Evolutionary conservation across 2,113 vertebrate genomes (phyloP), one percentile per base, ranked within the genome.

Genomic region (Aphyosemion australe): DNA sequence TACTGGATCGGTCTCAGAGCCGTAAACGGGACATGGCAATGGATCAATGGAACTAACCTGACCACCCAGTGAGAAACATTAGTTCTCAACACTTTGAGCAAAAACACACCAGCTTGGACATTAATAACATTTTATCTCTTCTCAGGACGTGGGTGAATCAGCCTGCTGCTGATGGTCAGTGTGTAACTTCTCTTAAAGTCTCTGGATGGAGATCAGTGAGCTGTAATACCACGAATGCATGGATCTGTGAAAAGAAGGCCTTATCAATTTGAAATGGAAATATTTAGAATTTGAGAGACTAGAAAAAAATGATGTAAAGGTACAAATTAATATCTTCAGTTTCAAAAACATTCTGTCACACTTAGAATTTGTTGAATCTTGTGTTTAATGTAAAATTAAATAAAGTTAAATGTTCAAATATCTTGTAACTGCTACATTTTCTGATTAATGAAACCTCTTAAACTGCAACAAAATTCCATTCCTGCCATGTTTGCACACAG

Each of bases 1-100:
- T 69, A 39, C 74, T 84, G 82, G 82, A 61, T 84, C 8, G 82
- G 78, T 0, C 74, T 84, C 34, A 78, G 18, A 59, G 74, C 1
- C 50, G 31, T 34, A 51, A 42, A 11, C 8, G 47, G 61, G 16
- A 59, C 0, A 47, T 79, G 78, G 78, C 73, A 74, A 66, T 76
- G 76, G 73, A 2, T 58, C 6, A 0, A 77, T 77, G 80, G 70
- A 65, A 55, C 19, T 48, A 0, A 60, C 21, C 42, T 75, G 0
- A 39, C 42, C 48, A 0, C 55, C 1, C 6, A 0, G 78, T 84
- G 54, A 77, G 46, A 70, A 0, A 66, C 47, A 2, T 42, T 11
- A 50, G 14, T 4, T 32, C 1, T 0, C 37, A 14, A 14, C 0
- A 43, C 21, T 19, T 14, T 47, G 12, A 12, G 65, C 26, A 2